A percentile compares a stretch with the other conserved stretches of the same genome.
Evolutionary conservation across 1,140 invertebrate species (phyloP).

Genomic region (Lerema accius): DNA sequence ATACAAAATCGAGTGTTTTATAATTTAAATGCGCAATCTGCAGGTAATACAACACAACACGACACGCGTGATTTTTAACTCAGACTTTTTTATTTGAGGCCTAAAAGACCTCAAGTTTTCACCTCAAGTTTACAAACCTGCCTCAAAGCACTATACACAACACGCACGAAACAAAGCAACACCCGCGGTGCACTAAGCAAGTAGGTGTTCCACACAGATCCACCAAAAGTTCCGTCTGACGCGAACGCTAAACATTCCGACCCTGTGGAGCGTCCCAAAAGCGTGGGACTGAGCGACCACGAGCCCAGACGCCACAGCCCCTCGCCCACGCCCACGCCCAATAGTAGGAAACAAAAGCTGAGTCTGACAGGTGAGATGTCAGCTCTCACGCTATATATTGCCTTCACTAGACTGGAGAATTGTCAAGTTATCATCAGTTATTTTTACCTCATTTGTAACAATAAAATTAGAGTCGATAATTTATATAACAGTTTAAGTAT

Average conservation of each 20-base stretch:
- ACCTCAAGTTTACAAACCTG: too few relatives aligned
- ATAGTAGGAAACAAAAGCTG: constrained; percentile 82
- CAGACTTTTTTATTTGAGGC: too few relatives aligned
- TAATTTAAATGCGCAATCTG: too few relatives aligned
- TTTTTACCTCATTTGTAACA: neutral
- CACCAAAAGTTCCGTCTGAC: constrained; percentile 60
- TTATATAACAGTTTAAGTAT: too few relatives aligned
- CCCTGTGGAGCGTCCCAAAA: constrained; percentile 19
- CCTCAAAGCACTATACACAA: too few relatives aligned
- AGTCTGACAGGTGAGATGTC: constrained; percentile 84
- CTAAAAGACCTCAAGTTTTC: neutral
- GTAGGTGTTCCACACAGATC: constrained; percentile 72
- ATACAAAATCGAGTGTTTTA: too few relatives aligned
- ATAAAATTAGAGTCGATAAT: too few relatives aligned
- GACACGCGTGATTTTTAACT: too few relatives aligned
- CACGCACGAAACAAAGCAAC: constrained; percentile 36
- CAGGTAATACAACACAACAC: too few relatives aligned
- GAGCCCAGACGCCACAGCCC: constrained; percentile 30
- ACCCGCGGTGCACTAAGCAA: constrained; percentile 65
- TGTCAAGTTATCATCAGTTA: constrained; percentile 6
- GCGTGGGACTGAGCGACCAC: constrained; percentile 23
- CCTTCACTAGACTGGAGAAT: constrained; percentile 37
- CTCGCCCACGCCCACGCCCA: constrained; percentile 73
- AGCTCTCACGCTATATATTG: constrained; percentile 73
- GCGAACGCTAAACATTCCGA: constrained; percentile 47